phyloP scores from a whole-genome alignment of 2,797 vertebrate genomes.

The Coendou prehensilis region DNA sequence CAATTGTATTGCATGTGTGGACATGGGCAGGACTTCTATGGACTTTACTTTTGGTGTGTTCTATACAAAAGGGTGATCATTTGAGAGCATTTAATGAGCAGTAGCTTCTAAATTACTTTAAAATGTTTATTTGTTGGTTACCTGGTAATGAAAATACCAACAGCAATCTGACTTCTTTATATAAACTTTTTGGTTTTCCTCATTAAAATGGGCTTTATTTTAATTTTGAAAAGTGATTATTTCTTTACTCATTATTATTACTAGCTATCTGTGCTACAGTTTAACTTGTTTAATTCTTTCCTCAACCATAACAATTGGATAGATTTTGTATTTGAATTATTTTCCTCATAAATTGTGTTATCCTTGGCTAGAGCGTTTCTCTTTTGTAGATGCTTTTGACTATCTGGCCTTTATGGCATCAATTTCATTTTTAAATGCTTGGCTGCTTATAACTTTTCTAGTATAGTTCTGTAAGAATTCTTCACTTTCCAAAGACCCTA shows the following conservation, averaged over 20 bases:
- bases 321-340: constrained; percentile 70
- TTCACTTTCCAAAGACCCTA: constrained; percentile 73
- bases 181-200: constrained; percentile 26
- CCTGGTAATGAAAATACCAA: neutral
- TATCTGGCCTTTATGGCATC: constrained; percentile 81
- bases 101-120: constrained; percentile 14
- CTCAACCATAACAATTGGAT: constrained; percentile 14
- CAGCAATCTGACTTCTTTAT: neutral
- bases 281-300: constrained; percentile 68
- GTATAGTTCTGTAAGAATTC: constrained; percentile 76
- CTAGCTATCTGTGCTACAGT: neutral
- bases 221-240: constrained; percentile 48
- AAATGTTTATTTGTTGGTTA: constrained; percentile 1
- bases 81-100: neutral
- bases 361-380: constrained; percentile 78
- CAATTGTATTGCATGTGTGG: rapidly evolving
- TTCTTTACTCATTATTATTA: constrained; percentile 28
- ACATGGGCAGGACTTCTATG: rapidly evolving
- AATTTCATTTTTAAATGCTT: constrained; percentile 82
- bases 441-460: constrained; percentile 81
- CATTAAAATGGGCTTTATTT: neutral
- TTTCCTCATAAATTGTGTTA: constrained; percentile 80
- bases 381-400: constrained; percentile 77
- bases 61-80: neutral
- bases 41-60: neutral